phyloP scores from a whole-genome alignment of 1,140 invertebrate species.

The Ceratina calcarata region DNA sequence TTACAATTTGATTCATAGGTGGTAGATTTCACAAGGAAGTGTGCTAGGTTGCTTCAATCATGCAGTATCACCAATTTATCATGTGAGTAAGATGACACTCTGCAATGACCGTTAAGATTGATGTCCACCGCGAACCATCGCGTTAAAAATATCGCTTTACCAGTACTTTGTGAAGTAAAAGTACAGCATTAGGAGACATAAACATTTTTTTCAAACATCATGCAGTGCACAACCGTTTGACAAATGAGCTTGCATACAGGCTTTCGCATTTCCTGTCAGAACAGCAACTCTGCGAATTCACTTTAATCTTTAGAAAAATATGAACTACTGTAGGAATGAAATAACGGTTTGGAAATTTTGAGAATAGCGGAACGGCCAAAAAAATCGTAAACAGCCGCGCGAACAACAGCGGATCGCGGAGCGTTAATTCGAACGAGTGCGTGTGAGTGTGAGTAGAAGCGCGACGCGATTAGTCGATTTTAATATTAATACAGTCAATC shows the following conservation, averaged over 20 bases:
- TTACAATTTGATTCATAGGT: neutral
- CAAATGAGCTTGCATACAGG: neutral
- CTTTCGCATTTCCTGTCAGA: neutral
- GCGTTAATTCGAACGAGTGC: no score
- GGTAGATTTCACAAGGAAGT: neutral
- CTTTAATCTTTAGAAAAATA: neutral
- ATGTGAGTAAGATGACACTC: neutral
- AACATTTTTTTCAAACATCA: neutral
- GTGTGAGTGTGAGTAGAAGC: no score
- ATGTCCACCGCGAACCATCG: neutral
- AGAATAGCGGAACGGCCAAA: no score
- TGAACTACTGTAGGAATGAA: no score
- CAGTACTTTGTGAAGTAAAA: neutral
- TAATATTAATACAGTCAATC: no score
- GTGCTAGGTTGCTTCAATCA: neutral
- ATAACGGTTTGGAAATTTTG: no score
- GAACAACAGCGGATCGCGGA: no score
- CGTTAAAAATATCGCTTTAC: neutral
- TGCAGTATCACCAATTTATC: neutral
- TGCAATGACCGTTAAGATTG: slow-evolving; percentile 1
- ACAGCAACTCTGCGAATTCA: neutral
- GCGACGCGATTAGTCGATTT: no score
- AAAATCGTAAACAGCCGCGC: no score
- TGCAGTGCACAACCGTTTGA: neutral
- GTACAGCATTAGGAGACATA: neutral